Conservation (phyloP, 2,888 invertebrate genomes). For the Pseudococcus jackbeardsleyi region DNA sequence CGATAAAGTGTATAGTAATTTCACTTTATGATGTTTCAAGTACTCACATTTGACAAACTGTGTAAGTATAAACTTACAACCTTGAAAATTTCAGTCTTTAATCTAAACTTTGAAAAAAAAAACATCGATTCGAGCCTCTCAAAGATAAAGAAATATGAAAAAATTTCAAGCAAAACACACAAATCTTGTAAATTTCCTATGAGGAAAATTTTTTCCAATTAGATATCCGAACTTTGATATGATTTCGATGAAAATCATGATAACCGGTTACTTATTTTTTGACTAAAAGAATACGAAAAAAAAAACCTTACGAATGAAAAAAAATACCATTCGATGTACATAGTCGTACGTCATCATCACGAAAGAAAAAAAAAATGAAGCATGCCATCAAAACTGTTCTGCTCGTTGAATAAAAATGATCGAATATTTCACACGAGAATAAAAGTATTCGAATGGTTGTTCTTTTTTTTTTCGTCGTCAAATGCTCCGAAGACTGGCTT, state of each 20-base stretch:
- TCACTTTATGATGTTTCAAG: background rate
- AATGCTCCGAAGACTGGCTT: conserved; percentile 35
- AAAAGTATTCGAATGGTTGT: conserved; percentile 22
- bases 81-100: background rate
- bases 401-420: conserved; percentile 51
- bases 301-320: background rate
- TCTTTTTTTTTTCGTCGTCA: conserved; percentile 5
- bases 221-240: background rate
- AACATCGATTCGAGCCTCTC: background rate
- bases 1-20: background rate
- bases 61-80: conserved; percentile 4
- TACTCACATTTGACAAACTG: background rate
- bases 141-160: background rate
- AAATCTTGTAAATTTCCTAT: background rate
- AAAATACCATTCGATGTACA: background rate
- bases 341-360: background rate
- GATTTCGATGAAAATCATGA: background rate
- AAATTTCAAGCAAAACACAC: background rate
- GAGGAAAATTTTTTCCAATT: background rate
- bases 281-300: background rate
- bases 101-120: background rate
- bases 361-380: background rate
- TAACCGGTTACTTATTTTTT: background rate
- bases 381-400: conserved; percentile 34
- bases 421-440: conserved; percentile 56